These are phyloP conservation scores for Pachypanchax playfairii DNA, from an alignment of 2,113 vertebrate genomes.

Conservation along the genomic window DNA sequence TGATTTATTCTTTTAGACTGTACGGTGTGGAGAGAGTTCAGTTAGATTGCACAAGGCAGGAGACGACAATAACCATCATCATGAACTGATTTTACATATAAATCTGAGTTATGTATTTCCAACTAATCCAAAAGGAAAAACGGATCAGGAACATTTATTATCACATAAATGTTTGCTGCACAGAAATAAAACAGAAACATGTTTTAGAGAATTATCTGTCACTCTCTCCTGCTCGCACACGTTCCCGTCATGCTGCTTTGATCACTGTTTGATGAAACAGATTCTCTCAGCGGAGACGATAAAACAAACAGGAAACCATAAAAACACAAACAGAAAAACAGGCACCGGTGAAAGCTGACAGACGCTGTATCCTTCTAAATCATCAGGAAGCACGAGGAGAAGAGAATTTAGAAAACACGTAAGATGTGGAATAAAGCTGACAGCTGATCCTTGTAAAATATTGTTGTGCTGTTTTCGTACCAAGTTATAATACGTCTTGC, in stretches of 20 bases:
- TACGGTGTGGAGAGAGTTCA: neutral
- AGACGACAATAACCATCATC: neutral
- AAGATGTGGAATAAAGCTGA: neutral
- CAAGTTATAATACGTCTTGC: conserved; percentile 98
- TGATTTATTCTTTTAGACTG: too few species aligned
- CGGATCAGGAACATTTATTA: neutral
- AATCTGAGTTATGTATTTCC: neutral
- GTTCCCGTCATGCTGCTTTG: neutral
- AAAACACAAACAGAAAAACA: neutral
- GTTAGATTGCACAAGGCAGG: neutral
- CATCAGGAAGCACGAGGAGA: neutral
- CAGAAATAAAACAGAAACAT: neutral
- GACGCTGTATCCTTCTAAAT: neutral
- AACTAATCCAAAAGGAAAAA: neutral
- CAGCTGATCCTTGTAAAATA: too few species aligned
- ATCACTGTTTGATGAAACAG: conserved; percentile 1
- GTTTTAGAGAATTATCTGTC: neutral
- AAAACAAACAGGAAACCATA: neutral
- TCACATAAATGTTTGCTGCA: neutral
- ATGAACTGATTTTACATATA: neutral
- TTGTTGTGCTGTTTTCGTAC: conserved; percentile 76
- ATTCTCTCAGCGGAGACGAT: neutral
- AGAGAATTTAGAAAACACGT: neutral
- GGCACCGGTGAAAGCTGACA: neutral
- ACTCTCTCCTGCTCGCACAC: too few species aligned